Evolutionary conservation across 1,140 invertebrate genomes (phyloP), one percentile per base, ranked within the genome.

Genomic region (Pachypsylla venusta): DNA sequence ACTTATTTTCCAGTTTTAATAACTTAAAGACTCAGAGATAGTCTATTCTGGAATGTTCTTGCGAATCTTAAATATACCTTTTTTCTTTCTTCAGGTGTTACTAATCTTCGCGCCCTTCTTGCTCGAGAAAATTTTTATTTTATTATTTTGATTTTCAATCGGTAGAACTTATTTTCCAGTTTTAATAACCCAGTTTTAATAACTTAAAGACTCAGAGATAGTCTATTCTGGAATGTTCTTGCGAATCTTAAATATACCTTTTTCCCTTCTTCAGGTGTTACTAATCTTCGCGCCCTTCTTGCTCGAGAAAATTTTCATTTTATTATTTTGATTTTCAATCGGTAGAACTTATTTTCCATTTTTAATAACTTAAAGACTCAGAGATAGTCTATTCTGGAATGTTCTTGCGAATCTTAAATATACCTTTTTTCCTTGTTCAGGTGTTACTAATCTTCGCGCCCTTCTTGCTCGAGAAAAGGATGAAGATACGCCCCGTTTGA

Each of bases 41-140:
- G n/a, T n/a, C n/a, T n/a, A n/a, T n/a, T n/a, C n/a, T n/a, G n/a
- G n/a, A n/a, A n/a, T n/a, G n/a, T n/a, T n/a, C n/a, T n/a, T n/a
- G n/a, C n/a, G n/a, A n/a, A n/a, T n/a, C n/a, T n/a, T n/a, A n/a
- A n/a, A n/a, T n/a, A n/a, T n/a, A n/a, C n/a, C n/a, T n/a, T 48
- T 5, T 48, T 48, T 22, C 22, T 19, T 48, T 60, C 63, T 58
- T 56, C 63, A 77, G 79, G 93, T 25, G 93, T 98, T 0, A 89
- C 92, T 1, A 92, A 90, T 63, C 74, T 99, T 39, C 79, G 92
- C 13, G 88, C 92, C 0, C 73, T 98, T 40, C 72, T 98, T 2
- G 84, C 89, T 0, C 76, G 92, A 14, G 94, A 98, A 66, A 92
- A 94, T n/a, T n/a, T n/a, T n/a, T n/a, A n/a, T n/a, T n/a, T n/a